Evolutionary conservation across 2,888 invertebrate species (phyloP).

Genomic region (Napeogenes sylphis): DNA sequence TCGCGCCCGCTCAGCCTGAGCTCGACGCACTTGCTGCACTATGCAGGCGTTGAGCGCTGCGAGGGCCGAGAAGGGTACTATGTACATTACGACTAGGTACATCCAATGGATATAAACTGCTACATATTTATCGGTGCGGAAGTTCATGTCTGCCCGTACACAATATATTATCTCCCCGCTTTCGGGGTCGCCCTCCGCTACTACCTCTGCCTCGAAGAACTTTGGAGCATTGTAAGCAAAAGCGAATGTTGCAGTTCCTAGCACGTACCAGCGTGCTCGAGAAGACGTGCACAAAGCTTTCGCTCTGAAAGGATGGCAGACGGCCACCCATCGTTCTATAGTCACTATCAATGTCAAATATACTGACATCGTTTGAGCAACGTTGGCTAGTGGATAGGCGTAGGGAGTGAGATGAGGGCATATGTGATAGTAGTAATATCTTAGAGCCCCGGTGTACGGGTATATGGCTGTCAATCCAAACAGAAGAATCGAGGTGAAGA

Average conservation of each 20-base stretch:
- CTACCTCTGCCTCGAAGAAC: constrained; percentile 82
- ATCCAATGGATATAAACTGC: constrained; percentile 95
- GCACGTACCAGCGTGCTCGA: constrained; percentile 91
- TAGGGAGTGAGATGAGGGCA: constrained; percentile 89
- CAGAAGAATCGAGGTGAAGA: constrained; percentile 89
- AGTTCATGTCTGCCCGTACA: constrained; percentile 81
- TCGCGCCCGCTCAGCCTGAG: constrained; percentile 92
- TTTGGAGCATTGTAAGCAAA: constrained; percentile 91
- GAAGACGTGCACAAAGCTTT: constrained; percentile 92
- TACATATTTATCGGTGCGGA: constrained; percentile 85
- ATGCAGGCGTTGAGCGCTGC: constrained; percentile 94
- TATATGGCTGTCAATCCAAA: constrained; percentile 93
- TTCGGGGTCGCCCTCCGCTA: constrained; percentile 62
- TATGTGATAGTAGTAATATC: constrained; percentile 86
- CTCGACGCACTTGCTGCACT: constrained; percentile 91
- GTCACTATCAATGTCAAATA: constrained; percentile 94
- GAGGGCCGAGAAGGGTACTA: constrained; percentile 92
- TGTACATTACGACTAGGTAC: constrained; percentile 95
- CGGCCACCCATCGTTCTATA: constrained; percentile 95
- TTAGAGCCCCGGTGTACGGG: constrained; percentile 87
- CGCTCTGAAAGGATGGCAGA: constrained; percentile 92
- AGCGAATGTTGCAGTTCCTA: constrained; percentile 88
- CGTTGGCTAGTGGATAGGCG: constrained; percentile 89
- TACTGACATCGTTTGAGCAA: constrained; percentile 94
- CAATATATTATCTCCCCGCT: constrained; percentile 82